Evolutionary conservation across 1,140 invertebrate species (phyloP).

Genomic region (Hirudo medicinalis): DNA sequence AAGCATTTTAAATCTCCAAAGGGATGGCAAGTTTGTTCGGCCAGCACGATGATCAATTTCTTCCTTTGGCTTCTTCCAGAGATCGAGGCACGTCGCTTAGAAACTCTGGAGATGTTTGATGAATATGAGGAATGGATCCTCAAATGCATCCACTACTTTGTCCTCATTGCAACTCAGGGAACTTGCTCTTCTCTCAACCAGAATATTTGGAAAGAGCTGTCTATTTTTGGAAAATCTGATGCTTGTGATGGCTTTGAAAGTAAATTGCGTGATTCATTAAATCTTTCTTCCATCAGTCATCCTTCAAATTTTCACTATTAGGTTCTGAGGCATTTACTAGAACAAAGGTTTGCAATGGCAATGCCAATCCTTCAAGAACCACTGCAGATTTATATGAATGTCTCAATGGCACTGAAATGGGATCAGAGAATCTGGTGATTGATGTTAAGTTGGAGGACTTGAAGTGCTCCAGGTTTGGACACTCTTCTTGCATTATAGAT

Average conservation of each 20-base stretch:
- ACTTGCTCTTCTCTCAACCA: not conserved
- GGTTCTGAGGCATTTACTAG: too few relatives aligned
- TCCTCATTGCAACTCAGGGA: constrained; percentile 36
- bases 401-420: too few relatives aligned
- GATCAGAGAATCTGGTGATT: too few relatives aligned
- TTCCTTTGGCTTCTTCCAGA: constrained; percentile 31
- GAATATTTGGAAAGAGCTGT: not conserved
- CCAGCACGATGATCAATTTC: constrained; percentile 41
- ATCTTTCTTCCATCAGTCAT: too few relatives aligned
- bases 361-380: too few relatives aligned
- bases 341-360: too few relatives aligned
- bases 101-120: constrained; percentile 46
- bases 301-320: too few relatives aligned
- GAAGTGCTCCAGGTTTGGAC: constrained; percentile 31
- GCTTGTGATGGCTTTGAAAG: too few relatives aligned
- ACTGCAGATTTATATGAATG: too few relatives aligned
- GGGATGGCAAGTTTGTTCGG: constrained; percentile 40
- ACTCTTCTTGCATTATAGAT: constrained; percentile 26
- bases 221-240: too few relatives aligned
- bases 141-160: constrained; percentile 46
- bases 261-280: too few relatives aligned
- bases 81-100: constrained; percentile 36
- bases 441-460: not conserved
- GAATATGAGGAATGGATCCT: constrained; percentile 48
- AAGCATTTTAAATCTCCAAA: constrained; percentile 28